A percentile compares a stretch with the other conserved stretches of the same genome.
Conservation (phyloP, 2,797 vertebrate species). For the Helostoma temminkii region DNA sequence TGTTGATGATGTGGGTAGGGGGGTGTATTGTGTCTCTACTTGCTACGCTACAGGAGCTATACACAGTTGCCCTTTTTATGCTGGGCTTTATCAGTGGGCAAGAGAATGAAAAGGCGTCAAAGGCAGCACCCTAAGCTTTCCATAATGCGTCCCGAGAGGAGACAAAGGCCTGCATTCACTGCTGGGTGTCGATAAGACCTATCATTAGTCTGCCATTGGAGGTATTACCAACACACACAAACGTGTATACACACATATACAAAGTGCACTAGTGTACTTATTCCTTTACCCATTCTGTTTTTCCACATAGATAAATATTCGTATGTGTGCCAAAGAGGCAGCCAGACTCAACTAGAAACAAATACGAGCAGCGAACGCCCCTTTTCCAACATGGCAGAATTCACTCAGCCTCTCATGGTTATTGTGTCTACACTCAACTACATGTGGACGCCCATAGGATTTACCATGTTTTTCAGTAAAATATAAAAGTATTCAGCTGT, state of each 20-base stretch:
- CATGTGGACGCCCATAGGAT: too few relatives aligned
- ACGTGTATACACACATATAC: constrained; percentile 31
- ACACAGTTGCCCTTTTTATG: constrained; percentile 65
- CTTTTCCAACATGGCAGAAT: constrained; percentile 67
- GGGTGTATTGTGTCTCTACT: constrained; percentile 66
- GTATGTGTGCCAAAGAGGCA: constrained; percentile 56
- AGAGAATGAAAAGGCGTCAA: constrained; percentile 78
- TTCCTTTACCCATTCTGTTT: constrained; percentile 53
- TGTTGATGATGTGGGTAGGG: constrained; percentile 40
- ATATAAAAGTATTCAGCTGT: too few relatives aligned
- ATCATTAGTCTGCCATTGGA: constrained; percentile 83
- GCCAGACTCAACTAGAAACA: constrained; percentile 63
- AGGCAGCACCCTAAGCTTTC: constrained; percentile 79
- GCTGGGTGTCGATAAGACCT: constrained; percentile 83
- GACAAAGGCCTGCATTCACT: constrained; percentile 83
- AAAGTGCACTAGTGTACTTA: constrained; percentile 59
- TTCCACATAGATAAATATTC: constrained; percentile 57
- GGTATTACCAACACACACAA: constrained; percentile 75
- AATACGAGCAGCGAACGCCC: constrained; percentile 67
- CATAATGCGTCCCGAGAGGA: constrained; percentile 76
- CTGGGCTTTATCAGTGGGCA: constrained; percentile 71
- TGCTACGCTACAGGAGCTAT: constrained; percentile 53
- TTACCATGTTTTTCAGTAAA: too few relatives aligned
- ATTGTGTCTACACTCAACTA: constrained; percentile 27
- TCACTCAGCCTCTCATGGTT: constrained; percentile 53